These are phyloP conservation scores for Nymphalis io DNA, from an alignment of 1,140 invertebrate genomes.

Conservation along the genomic window DNA sequence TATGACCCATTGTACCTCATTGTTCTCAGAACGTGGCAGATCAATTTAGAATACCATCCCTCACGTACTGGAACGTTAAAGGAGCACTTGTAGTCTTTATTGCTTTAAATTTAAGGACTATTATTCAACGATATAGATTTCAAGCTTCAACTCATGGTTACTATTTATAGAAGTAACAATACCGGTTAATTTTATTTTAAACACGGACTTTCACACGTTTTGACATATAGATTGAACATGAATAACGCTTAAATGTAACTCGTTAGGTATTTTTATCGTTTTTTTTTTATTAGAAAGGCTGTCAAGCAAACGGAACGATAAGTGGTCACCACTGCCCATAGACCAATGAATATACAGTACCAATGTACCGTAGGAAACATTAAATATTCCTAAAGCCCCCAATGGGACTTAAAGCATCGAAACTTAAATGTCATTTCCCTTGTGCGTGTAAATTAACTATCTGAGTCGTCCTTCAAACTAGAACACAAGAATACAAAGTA, in stretches of 20 bases:
- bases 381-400: no score
- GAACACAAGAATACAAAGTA: no score
- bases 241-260: not conserved
- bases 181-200: slow-evolving; percentile 25
- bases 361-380: no score
- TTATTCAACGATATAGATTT: not conserved
- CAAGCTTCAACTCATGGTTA: not conserved
- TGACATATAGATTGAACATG: slow-evolving; percentile 8
- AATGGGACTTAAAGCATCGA: no score
- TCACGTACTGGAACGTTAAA: not conserved
- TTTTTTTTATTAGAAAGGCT: no score
- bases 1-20: slow-evolving; percentile 8
- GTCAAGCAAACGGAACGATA: no score
- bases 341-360: no score
- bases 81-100: not conserved
- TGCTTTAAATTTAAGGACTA: not conserved
- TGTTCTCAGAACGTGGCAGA: slow-evolving; percentile 26
- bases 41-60: slow-evolving; percentile 31
- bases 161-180: slow-evolving; percentile 31
- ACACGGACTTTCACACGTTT: slow-evolving; percentile 29
- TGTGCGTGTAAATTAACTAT: no score
- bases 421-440: no score
- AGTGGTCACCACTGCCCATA: no score
- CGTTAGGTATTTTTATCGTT: not conserved
- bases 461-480: no score